Evolutionary conservation across 2,797 vertebrate species (phyloP), one percentile per base, ranked within the genome.

Genomic region (Phrynocephalus vlangalii): DNA sequence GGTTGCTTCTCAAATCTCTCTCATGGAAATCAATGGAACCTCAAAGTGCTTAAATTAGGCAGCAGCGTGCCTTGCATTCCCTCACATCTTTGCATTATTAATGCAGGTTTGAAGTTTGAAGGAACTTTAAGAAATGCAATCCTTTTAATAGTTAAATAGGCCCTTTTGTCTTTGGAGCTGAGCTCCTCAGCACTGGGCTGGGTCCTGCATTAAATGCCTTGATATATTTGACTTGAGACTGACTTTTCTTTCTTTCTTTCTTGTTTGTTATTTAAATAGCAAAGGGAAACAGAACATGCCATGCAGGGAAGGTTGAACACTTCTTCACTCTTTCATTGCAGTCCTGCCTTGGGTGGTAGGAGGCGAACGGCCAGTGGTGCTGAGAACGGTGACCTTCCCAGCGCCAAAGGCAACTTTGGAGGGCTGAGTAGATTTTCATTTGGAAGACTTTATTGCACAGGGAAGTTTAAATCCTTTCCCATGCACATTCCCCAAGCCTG

Each of bases 11-110:
- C 71, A 73, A 73, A 73, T 73, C 71, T 33, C 30, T 33, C 71
- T 73, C 71, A 73, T 33, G 15, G 30, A 73, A 73, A 73, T 73
- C 71, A 73, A 73, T 73, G 71, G 71, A 73, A 73, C 71, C 71
- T 73, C 71, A 73, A 73, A 38, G 71, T 73, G 71, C 71, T 73
- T 73, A 73, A 73, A 33, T 73, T 33, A 33, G n/a, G 71, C 30
- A 33, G 71, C 15, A 33, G 15, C 33, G 16, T 73, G 71, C 15
- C 71, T 18, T 73, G 71, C n/a, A 73, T 73, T 73, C 71, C 71
- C 71, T 10, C 71, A 73, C 30, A 18, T 30, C 71, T 73, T 73
- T 73, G 28, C 71, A 73, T 73, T 73, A 73, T 73, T 73, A 18
- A 73, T 73, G 71, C 18, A 1, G 2, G 28, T 73, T 73, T 73